These are phyloP conservation scores for Agrilus mali DNA, from an alignment of 2,888 invertebrate species.

Conservation along the genomic window DNA sequence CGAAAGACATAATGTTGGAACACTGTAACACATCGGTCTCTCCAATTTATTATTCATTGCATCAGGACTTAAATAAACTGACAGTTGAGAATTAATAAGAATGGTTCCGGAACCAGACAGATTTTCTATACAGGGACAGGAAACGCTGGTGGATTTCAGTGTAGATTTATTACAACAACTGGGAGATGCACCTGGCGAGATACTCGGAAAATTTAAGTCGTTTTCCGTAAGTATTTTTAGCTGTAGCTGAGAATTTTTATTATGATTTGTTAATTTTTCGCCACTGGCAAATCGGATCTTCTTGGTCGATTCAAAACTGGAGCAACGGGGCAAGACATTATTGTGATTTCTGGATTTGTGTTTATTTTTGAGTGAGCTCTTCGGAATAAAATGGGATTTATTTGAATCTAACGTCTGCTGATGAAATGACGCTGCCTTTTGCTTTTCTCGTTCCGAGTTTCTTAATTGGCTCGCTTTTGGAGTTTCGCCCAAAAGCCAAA, in stretches of 20 bases:
- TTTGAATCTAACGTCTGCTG: conserved; percentile 17
- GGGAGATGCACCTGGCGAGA: conserved; percentile 28
- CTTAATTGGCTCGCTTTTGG: conserved; percentile 43
- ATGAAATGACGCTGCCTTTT: conserved; percentile 33
- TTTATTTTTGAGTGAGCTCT: conserved; percentile 56
- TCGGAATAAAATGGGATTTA: conserved; percentile 31
- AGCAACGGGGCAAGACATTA: conserved; percentile 50
- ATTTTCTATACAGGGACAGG: conserved; percentile 61
- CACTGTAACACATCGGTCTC: conserved; percentile 24
- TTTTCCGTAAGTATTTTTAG: conserved; percentile 35
- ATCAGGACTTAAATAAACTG: conserved; percentile 20
- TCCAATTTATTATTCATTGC: conserved; percentile 11
- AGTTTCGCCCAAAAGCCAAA: conserved; percentile 72
- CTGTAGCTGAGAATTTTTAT: conserved; percentile 19
- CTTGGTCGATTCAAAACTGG: conserved; percentile 75
- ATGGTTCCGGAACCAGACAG: conserved; percentile 30
- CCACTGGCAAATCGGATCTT: conserved; percentile 66
- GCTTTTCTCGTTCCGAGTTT: conserved; percentile 38
- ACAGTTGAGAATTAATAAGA: conserved; percentile 27
- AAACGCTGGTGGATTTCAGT: conserved; percentile 43
- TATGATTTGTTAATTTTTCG: conserved; percentile 46
- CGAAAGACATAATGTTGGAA: conserved; percentile 25
- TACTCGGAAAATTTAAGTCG: conserved; percentile 28
- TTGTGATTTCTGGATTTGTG: conserved; percentile 36
- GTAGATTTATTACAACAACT: conserved; percentile 27